A percentile compares a stretch with the other conserved stretches of the same genome.
Conservation (phyloP, 2,113 vertebrate species). For the Urocitellus parryii region DNA sequence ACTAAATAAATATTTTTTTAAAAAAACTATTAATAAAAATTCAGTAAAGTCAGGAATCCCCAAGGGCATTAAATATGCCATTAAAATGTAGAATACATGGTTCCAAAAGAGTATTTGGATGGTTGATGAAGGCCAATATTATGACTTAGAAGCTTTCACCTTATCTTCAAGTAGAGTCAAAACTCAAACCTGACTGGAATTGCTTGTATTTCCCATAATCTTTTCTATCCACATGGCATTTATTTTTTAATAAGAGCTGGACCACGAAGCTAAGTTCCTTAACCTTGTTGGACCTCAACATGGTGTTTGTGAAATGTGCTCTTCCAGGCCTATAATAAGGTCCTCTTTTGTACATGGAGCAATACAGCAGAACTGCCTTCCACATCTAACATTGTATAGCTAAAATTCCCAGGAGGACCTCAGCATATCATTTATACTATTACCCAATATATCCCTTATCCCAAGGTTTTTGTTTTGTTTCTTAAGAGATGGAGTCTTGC, state of each 20-base stretch:
- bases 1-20: too few species aligned
- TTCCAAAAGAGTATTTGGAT: background rate
- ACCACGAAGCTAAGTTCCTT: background rate
- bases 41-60: background rate
- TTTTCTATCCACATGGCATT: background rate
- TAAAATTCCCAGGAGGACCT: background rate
- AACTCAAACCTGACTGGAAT: background rate
- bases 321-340: background rate
- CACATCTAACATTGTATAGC: background rate
- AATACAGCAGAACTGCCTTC: background rate
- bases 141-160: background rate
- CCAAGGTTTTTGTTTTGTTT: background rate
- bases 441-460: background rate
- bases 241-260: background rate
- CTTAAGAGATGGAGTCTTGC: background rate
- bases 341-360: background rate
- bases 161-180: background rate
- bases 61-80: background rate
- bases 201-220: background rate
- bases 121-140: background rate
- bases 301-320: background rate
- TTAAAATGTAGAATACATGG: background rate
- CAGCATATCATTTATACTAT: background rate
- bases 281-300: background rate
- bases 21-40: constrained; percentile 1